phyloP scores from a whole-genome alignment of 2,888 invertebrate species.

The Troilus luridus region DNA sequence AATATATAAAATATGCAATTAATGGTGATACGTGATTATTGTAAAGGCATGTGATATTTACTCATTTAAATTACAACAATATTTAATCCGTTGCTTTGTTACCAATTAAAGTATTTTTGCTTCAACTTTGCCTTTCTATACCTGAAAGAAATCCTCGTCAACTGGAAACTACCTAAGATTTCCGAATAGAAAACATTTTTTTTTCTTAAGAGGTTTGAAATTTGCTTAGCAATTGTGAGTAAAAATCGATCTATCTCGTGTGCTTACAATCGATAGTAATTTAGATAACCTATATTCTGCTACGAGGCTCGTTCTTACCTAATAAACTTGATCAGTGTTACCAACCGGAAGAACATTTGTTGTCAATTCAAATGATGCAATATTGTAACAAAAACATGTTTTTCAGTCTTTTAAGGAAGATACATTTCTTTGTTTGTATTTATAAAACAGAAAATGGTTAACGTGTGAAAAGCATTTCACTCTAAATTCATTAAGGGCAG shows the following conservation, averaged over 20 bases:
- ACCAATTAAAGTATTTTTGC: not conserved
- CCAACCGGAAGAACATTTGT: not conserved
- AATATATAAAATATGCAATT: not conserved
- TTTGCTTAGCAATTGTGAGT: not conserved
- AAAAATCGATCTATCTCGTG: not conserved
- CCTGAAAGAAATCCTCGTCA: not conserved
- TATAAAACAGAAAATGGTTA: not conserved
- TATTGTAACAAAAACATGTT: not conserved
- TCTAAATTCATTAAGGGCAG: not conserved
- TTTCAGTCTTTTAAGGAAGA: not conserved
- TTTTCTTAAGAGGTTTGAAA: not conserved
- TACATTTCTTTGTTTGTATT: not conserved
- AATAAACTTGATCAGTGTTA: not conserved
- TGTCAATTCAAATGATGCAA: too few relatives aligned
- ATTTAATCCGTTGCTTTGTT: not conserved
- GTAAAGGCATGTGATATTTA: not conserved
- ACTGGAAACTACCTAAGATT: not conserved
- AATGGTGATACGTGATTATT: not conserved
- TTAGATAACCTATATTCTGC: not conserved
- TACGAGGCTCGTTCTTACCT: not conserved
- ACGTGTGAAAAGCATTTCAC: not conserved
- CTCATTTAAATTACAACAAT: conserved; percentile 6
- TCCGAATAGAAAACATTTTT: not conserved
- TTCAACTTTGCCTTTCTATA: not conserved
- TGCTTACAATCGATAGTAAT: not conserved